Percentiles rank a stretch among this genome's conserved stretches.
Conservation (phyloP, 2,888 invertebrate genomes). For the Tridacna gigas region DNA sequence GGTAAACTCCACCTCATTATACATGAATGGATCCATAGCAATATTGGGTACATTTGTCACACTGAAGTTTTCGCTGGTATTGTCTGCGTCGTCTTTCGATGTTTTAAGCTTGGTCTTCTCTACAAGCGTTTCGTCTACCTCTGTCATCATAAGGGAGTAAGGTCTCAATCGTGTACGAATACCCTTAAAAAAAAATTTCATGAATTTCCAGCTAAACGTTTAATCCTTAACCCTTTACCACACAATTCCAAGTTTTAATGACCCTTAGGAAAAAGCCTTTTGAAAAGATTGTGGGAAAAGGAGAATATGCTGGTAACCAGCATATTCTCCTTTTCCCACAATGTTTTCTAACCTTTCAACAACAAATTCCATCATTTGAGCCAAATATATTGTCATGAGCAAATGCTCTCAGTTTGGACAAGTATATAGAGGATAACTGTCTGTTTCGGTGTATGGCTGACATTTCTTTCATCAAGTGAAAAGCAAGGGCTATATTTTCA, state of each 20-base stretch:
- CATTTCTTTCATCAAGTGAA: too few relatives aligned
- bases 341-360: too few relatives aligned
- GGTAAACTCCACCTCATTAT: constrained; percentile 73
- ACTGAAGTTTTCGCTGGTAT: background rate
- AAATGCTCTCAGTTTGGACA: too few relatives aligned
- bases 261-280: too few relatives aligned
- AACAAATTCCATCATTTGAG: too few relatives aligned
- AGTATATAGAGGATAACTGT: too few relatives aligned
- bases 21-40: constrained; percentile 71
- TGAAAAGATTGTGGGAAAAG: background rate
- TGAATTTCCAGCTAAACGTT: too few relatives aligned
- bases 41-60: constrained; percentile 53
- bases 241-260: too few relatives aligned
- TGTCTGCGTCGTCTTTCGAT: constrained; percentile 30
- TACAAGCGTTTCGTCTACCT: constrained; percentile 34
- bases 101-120: constrained; percentile 49
- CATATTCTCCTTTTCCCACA: background rate
- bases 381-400: too few relatives aligned
- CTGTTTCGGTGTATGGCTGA: too few relatives aligned
- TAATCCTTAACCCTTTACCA: too few relatives aligned
- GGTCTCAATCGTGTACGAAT: constrained; percentile 70
- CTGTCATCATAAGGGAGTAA: constrained; percentile 59
- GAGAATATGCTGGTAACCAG: background rate
- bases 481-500: too few relatives aligned
- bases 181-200: constrained; percentile 49